phyloP scores from a whole-genome alignment of 2,888 invertebrate species.

The Tinea trinotella region DNA sequence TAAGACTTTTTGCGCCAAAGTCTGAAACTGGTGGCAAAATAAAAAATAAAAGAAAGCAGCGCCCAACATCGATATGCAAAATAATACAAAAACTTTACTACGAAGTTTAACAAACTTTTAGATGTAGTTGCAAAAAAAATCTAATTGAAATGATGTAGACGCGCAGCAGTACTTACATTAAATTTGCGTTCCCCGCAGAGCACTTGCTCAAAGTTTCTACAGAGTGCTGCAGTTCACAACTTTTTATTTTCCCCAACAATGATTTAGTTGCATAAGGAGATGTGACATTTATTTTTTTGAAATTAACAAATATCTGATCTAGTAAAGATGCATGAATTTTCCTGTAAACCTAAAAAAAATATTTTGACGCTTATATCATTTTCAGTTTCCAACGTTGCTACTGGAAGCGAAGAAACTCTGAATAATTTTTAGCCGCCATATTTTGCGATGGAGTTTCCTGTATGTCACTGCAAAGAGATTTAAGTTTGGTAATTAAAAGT shows the following conservation, averaged over 20 bases:
- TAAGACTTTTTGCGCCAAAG: too few species aligned
- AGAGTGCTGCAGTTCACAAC: slow-evolving; percentile 33
- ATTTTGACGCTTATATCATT: too few species aligned
- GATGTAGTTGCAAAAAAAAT: slow-evolving; percentile 25
- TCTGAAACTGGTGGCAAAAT: not conserved
- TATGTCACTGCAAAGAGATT: slow-evolving; percentile 35
- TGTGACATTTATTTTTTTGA: too few species aligned
- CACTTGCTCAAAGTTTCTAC: slow-evolving; percentile 30
- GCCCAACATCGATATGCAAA: slow-evolving; percentile 2
- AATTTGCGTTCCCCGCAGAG: slow-evolving; percentile 23
- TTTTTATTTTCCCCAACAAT: slow-evolving; percentile 48
- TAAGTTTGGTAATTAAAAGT: slow-evolving; percentile 63
- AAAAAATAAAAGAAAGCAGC: too few species aligned
- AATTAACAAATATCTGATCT: too few species aligned
- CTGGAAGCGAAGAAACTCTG: slow-evolving; percentile 22
- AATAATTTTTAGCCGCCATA: slow-evolving; percentile 37
- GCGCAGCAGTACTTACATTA: not conserved
- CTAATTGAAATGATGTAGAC: slow-evolving; percentile 44
- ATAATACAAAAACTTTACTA: not conserved
- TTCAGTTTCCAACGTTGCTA: too few species aligned
- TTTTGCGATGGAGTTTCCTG: slow-evolving; percentile 39
- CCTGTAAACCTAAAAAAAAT: too few species aligned
- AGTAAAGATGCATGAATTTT: too few species aligned
- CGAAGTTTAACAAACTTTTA: not conserved
- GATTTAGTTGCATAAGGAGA: too few species aligned